Percentiles rank a stretch among this genome's conserved stretches.
phyloP scores from a whole-genome alignment of 2,113 vertebrate species.

The Erythrocercus mccallii region DNA sequence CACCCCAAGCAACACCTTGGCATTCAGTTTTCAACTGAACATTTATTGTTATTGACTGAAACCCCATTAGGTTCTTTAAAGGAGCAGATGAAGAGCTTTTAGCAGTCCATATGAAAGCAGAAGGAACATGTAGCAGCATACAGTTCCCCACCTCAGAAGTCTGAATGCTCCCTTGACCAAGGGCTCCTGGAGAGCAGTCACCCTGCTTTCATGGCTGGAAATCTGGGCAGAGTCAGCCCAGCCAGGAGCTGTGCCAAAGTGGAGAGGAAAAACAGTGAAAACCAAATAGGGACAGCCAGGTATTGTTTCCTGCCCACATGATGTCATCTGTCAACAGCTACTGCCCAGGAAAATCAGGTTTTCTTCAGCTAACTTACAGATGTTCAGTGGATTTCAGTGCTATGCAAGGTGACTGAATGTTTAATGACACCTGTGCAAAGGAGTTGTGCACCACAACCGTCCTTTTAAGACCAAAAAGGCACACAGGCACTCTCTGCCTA shows the following conservation, averaged over 20 bases:
- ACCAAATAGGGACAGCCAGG: not conserved
- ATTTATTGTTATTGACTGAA: not conserved
- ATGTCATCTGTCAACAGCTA: not conserved
- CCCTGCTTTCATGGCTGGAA: not conserved
- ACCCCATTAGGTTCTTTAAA: not conserved
- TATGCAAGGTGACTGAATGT: accelerated
- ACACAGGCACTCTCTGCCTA: accelerated
- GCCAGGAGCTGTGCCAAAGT: not conserved
- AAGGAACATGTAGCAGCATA: not conserved
- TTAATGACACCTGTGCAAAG: not conserved
- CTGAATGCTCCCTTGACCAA: not conserved
- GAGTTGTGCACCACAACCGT: not conserved
- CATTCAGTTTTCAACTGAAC: not conserved
- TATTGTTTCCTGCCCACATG: accelerated
- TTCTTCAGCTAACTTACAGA: not conserved
- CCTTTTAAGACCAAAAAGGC: not conserved
- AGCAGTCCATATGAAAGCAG: not conserved
- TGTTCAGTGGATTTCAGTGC: not conserved
- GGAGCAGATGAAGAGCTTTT: not conserved
- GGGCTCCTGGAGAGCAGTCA: not conserved
- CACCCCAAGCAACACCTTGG: not conserved
- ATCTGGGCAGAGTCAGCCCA: not conserved
- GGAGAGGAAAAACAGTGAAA: not conserved
- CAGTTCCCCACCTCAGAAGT: not conserved
- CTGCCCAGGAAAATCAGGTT: not conserved